Percentiles rank a stretch among this genome's conserved stretches.
phyloP scores from a whole-genome alignment of 2,113 vertebrate species.

The Aramus guarauna region DNA sequence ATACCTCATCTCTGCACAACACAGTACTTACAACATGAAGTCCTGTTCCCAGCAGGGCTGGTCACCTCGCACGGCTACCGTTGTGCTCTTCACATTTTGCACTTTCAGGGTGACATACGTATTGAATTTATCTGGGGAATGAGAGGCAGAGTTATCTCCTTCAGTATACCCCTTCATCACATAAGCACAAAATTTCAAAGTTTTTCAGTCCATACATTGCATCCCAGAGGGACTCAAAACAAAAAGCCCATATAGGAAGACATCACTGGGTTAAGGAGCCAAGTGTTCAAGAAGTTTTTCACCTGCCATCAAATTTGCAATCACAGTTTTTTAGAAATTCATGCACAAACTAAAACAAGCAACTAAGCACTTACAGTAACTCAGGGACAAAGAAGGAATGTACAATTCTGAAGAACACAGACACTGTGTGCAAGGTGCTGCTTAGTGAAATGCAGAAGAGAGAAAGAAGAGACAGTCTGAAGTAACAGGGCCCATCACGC shows the following conservation, averaged over 20 bases:
- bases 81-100: conserved; percentile 97
- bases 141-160: background rate
- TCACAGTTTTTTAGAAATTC: background rate
- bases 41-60: conserved; percentile 96
- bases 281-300: background rate
- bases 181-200: background rate
- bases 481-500: background rate
- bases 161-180: background rate
- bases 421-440: background rate
- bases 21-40: conserved; percentile 95
- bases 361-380: background rate
- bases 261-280: background rate
- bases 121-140: conserved; percentile 89
- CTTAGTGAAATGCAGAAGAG: background rate
- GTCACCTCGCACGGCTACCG: conserved; percentile 87
- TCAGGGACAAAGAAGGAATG: background rate
- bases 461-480: background rate
- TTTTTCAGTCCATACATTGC: background rate
- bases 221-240: background rate
- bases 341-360: background rate
- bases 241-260: background rate
- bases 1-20: accelerated
- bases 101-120: conserved; percentile 94
- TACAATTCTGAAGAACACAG: background rate
- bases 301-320: background rate